Evolutionary conservation across 2,888 invertebrate species (phyloP), one percentile per base, ranked within the genome.

Genomic region (Lysandra bellargus): DNA sequence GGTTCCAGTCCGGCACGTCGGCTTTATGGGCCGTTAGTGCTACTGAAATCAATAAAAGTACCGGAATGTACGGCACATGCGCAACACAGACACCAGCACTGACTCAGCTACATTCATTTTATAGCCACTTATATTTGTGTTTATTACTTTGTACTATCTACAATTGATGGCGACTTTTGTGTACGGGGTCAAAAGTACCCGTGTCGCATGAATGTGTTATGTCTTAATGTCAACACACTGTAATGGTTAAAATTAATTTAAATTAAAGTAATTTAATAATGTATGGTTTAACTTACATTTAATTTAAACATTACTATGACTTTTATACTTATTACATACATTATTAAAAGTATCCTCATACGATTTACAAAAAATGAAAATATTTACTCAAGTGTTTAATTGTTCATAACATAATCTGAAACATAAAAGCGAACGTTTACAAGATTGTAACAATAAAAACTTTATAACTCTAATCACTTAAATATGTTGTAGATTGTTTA

Each of bases 21-120:
- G 89, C 87, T 91, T 91, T 92, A 94, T 95, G 91, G 95, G 91
- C 94, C 95, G 95, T 95, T 95, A 95, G 95, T 95, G 95, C 96
- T 95, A 95, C 96, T 95, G 96, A 95, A 96, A 96, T 96, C 96
- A 96, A 96, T 96, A 96, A 96, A 96, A 96, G 95, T 95, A 90
- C 93, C 91, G 89, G 94, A 95, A 95, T 94, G 93, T 93, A 93
- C 94, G 90, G 95, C 94, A 90, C 95, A 95, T 95, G 95, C 95
- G 95, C 94, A 89, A 84, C 89, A 84, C 85, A 87, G 85, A 85
- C 86, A 84, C 86, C 86, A 87, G 86, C 86, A 92, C 92, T 92
- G 94, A 94, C 87, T 93, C 93, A 93, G 94, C 94, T 92, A 93
- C 92, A 92, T 92, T 93, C 89, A 88, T 91, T 93, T 94, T 93